phyloP scores from a whole-genome alignment of 2,888 invertebrate genomes.

The Bibio marci region DNA sequence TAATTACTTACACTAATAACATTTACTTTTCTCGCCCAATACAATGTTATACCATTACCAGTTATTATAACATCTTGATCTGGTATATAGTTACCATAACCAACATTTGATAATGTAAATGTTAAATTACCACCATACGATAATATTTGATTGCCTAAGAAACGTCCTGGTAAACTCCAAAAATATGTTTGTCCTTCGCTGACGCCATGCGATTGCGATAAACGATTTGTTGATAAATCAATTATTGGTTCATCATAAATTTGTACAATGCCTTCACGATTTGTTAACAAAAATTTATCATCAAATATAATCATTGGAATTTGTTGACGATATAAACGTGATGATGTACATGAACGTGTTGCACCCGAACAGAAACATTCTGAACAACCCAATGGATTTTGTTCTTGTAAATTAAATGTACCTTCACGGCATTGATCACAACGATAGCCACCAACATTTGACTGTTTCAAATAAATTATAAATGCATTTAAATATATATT shows the following conservation, averaged over 20 bases:
- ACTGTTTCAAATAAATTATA: conserved; percentile 23
- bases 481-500: too few species aligned
- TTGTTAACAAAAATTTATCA: conserved; percentile 43
- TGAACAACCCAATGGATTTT: conserved; percentile 62
- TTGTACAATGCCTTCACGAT: conserved; percentile 23
- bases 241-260: conserved; percentile 13
- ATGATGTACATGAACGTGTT: conserved; percentile 43
- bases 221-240: conserved; percentile 16
- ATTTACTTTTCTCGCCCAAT: conserved; percentile 37
- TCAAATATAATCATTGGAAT: conserved; percentile 44
- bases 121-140: conserved; percentile 76
- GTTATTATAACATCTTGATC: conserved; percentile 63
- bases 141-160: conserved; percentile 58
- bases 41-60: conserved; percentile 58
- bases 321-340: conserved; percentile 39
- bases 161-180: conserved; percentile 56
- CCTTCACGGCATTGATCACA: conserved; percentile 67
- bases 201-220: conserved; percentile 22
- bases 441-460: conserved; percentile 57
- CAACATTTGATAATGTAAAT: conserved; percentile 52
- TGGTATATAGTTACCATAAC: conserved; percentile 31
- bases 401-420: conserved; percentile 55
- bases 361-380: conserved; percentile 81
- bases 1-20: conserved; percentile 11
- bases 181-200: conserved; percentile 35